phyloP scores from a whole-genome alignment of 2,797 vertebrate genomes.

The Nannoperca obscura region DNA sequence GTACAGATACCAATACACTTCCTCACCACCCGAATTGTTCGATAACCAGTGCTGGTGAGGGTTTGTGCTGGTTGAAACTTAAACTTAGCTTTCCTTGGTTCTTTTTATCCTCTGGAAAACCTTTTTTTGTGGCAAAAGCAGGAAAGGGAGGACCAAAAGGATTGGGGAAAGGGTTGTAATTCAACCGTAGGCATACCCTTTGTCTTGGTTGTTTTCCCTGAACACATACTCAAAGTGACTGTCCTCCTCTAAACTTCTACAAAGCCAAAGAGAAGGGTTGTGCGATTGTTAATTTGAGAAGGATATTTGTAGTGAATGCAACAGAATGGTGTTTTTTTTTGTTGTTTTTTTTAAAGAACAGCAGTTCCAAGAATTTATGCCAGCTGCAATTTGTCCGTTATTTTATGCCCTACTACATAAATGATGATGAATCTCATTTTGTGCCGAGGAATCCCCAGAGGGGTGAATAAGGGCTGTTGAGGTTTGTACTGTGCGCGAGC shows the following conservation, averaged over 20 bases:
- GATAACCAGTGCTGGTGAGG: conserved; percentile 52
- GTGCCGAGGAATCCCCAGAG: conserved; percentile 75
- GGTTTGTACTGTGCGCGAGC: conserved; percentile 66
- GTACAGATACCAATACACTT: conserved; percentile 36
- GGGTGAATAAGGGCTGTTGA: conserved; percentile 68
- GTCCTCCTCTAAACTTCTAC: conserved; percentile 75
- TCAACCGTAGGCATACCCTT: conserved; percentile 45
- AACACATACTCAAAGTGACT: conserved; percentile 62
- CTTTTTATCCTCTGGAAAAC: conserved; percentile 45
- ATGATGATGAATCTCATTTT: conserved; percentile 87
- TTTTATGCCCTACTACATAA: conserved; percentile 77
- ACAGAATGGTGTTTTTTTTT: conserved; percentile 63
- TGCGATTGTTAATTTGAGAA: conserved; percentile 74
- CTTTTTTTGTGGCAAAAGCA: conserved; percentile 40
- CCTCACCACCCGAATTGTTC: conserved; percentile 37
- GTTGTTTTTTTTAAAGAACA: conserved; percentile 53
- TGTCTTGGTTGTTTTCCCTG: conserved; percentile 53
- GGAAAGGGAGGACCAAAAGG: conserved; percentile 51
- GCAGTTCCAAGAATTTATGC: conserved; percentile 76
- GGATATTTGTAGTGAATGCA: conserved; percentile 72
- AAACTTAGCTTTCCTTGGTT: conserved; percentile 45
- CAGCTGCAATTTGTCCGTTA: conserved; percentile 79
- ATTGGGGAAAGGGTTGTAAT: conserved; percentile 56
- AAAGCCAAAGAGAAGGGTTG: conserved; percentile 85
- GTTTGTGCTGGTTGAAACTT: conserved; percentile 56